phyloP scores from a whole-genome alignment of 2,113 vertebrate species.

The Lagenorhynchus albirostris region DNA sequence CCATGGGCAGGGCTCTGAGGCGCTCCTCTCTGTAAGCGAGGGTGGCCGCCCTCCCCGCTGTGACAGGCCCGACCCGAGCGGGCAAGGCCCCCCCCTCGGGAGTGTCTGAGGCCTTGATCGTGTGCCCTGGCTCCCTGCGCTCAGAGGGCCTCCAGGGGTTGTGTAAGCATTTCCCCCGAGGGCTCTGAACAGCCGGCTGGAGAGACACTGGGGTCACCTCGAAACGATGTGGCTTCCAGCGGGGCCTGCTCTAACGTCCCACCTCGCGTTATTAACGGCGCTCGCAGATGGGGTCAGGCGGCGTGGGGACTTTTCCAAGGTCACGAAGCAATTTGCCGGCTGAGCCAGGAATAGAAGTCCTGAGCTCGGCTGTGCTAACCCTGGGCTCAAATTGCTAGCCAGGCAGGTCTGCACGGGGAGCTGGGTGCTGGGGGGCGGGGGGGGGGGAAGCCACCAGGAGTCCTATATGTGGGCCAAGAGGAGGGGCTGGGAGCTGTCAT shows the following conservation, averaged over 20 bases:
- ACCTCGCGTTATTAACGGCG: neutral
- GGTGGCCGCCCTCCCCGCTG: accelerated
- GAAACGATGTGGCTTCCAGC: neutral
- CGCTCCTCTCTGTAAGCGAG: neutral
- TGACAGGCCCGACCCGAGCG: neutral
- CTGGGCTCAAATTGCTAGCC: neutral
- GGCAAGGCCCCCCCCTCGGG: neutral
- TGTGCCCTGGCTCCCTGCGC: accelerated
- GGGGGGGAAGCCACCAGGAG: neutral
- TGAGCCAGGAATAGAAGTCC: slow-evolving; percentile 63
- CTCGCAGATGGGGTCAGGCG: neutral
- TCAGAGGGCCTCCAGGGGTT: no score
- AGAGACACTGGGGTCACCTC: neutral
- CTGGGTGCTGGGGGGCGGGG: neutral
- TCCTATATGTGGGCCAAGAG: neutral
- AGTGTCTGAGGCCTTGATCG: accelerated
- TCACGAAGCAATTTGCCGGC: neutral
- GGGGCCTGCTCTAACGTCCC: neutral
- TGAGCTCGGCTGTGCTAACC: neutral
- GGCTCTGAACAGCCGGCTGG: neutral
- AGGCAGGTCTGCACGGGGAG: neutral
- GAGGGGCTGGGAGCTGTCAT: neutral
- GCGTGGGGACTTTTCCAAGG: slow-evolving; percentile 55
- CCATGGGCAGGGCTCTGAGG: neutral
- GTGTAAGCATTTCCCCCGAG: neutral